Conservation (phyloP, 2,113 vertebrate genomes). For the Eretmochelys imbricata region DNA sequence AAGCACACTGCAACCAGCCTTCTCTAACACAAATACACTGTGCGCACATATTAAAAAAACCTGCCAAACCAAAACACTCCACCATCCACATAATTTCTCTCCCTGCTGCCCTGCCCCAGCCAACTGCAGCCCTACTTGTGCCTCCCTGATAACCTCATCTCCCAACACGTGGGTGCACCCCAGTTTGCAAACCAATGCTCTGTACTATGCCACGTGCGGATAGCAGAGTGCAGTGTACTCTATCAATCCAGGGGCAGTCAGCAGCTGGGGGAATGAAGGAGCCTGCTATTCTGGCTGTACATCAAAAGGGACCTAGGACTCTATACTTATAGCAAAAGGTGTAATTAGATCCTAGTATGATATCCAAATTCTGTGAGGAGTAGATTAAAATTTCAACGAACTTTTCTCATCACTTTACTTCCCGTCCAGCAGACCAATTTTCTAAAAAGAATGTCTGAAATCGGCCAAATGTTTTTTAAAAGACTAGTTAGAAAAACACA, state of each 20-base stretch:
- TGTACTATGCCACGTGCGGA: neutral
- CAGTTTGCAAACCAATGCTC: neutral
- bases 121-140: neutral
- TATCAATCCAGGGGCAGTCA: neutral
- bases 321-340: slow-evolving; percentile 63
- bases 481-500: slow-evolving; percentile 35
- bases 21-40: neutral
- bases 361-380: slow-evolving; percentile 58
- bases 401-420: neutral
- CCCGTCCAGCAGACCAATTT: neutral
- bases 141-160: neutral
- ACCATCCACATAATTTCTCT: neutral
- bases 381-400: neutral
- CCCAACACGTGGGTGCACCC: too few relatives aligned
- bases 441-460: slow-evolving; percentile 31
- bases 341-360: slow-evolving; percentile 58
- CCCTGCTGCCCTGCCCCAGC: neutral
- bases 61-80: neutral
- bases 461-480: slow-evolving; percentile 57
- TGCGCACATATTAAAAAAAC: accelerated
- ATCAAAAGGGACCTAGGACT: slow-evolving; percentile 39
- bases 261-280: slow-evolving; percentile 11
- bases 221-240: neutral
- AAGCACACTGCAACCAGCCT: neutral
- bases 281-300: neutral